These are phyloP conservation scores for Molossus alvarezi DNA, from an alignment of 2,797 vertebrate genomes.

Conservation along the genomic window DNA sequence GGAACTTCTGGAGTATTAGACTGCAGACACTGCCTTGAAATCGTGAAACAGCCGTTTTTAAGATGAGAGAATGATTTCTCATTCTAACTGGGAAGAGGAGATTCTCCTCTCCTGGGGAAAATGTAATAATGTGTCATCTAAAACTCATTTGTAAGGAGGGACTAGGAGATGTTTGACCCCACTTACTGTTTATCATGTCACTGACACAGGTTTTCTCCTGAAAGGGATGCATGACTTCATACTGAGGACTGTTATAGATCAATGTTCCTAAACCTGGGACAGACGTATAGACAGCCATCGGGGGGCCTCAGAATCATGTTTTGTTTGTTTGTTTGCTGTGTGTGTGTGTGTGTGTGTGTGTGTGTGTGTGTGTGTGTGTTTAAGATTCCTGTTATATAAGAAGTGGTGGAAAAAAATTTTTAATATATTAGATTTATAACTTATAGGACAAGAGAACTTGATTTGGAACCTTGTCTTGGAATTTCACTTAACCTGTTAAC, in stretches of 20 bases:
- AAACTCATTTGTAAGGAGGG: background rate
- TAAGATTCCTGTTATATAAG: background rate
- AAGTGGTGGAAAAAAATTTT: background rate
- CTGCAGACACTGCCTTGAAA: background rate
- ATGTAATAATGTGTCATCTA: background rate
- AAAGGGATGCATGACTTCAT: background rate
- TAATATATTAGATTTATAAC: conserved; percentile 23
- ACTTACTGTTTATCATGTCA: background rate
- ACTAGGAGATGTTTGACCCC: background rate
- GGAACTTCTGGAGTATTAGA: background rate
- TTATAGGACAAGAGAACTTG: conserved; percentile 22
- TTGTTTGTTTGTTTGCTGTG: background rate
- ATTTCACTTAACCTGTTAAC: background rate
- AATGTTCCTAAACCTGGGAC: background rate
- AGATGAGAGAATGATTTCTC: conserved; percentile 6
- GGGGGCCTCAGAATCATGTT: background rate
- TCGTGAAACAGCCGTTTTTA: background rate
- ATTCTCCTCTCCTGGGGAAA: background rate
- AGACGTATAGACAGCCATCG: background rate
- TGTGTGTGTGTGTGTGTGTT: no score
- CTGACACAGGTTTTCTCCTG: background rate
- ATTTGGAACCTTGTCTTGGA: conserved; percentile 39
- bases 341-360: background rate
- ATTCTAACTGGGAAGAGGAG: background rate
- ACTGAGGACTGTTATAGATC: background rate